A percentile compares a stretch with the other conserved stretches of the same genome.
phyloP scores from a whole-genome alignment of 2,113 vertebrate genomes.

The Vulpes ferrilata region DNA sequence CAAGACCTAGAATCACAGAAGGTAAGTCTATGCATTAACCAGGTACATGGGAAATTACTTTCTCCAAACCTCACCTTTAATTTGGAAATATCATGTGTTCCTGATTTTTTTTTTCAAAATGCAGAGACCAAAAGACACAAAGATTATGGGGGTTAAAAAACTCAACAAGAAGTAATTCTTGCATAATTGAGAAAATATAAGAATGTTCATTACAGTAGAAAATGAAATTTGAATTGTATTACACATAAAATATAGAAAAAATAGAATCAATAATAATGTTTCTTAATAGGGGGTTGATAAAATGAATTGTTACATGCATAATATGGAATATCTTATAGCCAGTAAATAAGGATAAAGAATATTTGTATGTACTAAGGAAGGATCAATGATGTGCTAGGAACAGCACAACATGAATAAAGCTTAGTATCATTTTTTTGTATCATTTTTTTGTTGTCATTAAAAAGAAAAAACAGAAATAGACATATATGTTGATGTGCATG shows the following conservation, averaged over 20 bases:
- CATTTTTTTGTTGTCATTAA: neutral
- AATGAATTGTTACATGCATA: neutral
- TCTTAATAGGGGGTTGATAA: neutral
- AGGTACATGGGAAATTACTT: conserved; percentile 82
- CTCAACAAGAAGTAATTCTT: conserved; percentile 17
- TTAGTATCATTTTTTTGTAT: neutral
- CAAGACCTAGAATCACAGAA: conserved; percentile 78
- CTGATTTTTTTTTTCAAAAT: conserved; percentile 64
- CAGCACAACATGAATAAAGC: neutral
- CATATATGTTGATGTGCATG: neutral
- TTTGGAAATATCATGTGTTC: conserved; percentile 77
- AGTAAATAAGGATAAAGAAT: neutral
- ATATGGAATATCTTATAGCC: neutral
- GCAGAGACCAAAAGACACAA: conserved; percentile 11
- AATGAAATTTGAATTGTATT: conserved; percentile 28
- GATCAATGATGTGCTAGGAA: neutral
- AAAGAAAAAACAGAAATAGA: conserved; percentile 7
- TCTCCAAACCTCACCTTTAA: conserved; percentile 52
- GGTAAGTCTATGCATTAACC: conserved; percentile 72
- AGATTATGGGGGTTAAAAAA: conserved; percentile 65
- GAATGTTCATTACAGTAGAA: neutral
- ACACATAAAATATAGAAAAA: conserved; percentile 21
- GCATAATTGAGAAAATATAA: neutral
- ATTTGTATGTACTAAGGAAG: neutral
- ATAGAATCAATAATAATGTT: neutral